Percentiles rank a stretch among this genome's conserved stretches.
These are phyloP conservation scores for Lepidocyrtoides sp. DNA, from an alignment of 2,888 invertebrate genomes.

Conservation along the genomic window DNA sequence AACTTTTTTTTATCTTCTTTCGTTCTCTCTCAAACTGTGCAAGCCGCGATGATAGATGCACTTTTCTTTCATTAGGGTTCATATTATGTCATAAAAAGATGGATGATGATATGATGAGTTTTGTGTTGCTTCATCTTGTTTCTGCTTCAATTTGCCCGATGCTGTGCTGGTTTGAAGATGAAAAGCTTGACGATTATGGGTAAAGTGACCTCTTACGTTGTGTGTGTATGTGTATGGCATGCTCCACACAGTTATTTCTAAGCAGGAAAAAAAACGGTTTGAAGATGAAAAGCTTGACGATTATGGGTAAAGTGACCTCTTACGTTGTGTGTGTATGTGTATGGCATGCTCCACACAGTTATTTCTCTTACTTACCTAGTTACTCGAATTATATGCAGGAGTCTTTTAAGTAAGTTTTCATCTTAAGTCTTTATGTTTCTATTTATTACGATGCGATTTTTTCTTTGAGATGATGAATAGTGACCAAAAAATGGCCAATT, in stretches of 20 bases:
- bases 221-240: no score
- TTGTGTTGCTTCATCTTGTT: not conserved
- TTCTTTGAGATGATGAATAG: not conserved
- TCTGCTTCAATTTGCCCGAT: not conserved
- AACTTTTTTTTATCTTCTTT: not conserved
- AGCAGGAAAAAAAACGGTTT: no score
- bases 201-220: no score
- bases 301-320: no score
- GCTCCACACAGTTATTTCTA: no score
- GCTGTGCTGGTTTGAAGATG: no score
- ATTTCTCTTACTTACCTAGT: slow-evolving; percentile 42
- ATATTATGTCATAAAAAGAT: slow-evolving; percentile 77
- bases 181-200: no score
- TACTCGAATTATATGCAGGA: not conserved
- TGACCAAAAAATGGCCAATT: slow-evolving; percentile 2
- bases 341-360: not conserved
- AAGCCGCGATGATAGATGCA: slow-evolving; percentile 24
- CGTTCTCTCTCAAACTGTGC: not conserved
- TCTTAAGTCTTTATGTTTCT: slow-evolving; percentile 7
- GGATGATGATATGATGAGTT: slow-evolving; percentile 52
- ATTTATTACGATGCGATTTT: not conserved
- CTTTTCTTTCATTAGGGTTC: slow-evolving; percentile 36
- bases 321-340: no score
- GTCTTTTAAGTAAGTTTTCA: not conserved
- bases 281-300: no score